Conservation (phyloP, 2,113 vertebrate genomes). For the Hyaena hyaena region DNA sequence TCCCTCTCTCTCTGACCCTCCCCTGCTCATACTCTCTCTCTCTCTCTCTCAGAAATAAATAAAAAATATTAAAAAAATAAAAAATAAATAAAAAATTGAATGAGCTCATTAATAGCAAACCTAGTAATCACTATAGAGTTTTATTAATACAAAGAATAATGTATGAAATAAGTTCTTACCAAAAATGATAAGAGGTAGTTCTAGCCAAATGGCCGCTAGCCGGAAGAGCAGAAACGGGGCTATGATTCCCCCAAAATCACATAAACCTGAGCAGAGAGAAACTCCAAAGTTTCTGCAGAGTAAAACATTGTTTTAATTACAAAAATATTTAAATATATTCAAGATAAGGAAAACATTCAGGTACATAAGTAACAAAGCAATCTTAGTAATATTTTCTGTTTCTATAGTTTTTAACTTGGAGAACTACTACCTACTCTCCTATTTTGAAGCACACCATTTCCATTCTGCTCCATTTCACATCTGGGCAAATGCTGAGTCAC, state of each 20-base stretch:
- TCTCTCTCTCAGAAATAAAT: too few relatives aligned
- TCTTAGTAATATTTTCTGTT: background rate
- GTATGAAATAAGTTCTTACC: conserved; percentile 84
- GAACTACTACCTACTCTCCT: rapidly evolving
- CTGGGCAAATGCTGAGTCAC: background rate
- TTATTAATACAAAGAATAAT: background rate
- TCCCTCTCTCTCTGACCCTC: too few relatives aligned
- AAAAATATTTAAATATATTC: background rate
- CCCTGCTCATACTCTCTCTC: too few relatives aligned
- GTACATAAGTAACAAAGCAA: background rate
- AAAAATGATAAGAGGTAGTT: conserved; percentile 95
- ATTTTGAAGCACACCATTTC: too few relatives aligned
- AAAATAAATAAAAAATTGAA: background rate
- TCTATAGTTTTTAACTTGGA: background rate
- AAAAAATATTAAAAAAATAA: too few relatives aligned
- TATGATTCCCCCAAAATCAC: conserved; percentile 94
- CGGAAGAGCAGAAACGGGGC: conserved; percentile 94
- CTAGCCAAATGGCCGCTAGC: conserved; percentile 92
- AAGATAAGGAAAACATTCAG: background rate
- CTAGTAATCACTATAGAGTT: background rate
- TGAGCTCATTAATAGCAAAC: background rate
- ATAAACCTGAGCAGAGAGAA: conserved; percentile 93
- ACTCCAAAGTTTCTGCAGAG: conserved; percentile 93
- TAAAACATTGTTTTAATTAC: conserved; percentile 55
- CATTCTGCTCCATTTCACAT: rapidly evolving